Percentiles rank a stretch among this genome's conserved stretches.
These are phyloP conservation scores for Tragelaphus scriptus DNA, from an alignment of 2,113 vertebrate genomes.

Conservation along the genomic window DNA sequence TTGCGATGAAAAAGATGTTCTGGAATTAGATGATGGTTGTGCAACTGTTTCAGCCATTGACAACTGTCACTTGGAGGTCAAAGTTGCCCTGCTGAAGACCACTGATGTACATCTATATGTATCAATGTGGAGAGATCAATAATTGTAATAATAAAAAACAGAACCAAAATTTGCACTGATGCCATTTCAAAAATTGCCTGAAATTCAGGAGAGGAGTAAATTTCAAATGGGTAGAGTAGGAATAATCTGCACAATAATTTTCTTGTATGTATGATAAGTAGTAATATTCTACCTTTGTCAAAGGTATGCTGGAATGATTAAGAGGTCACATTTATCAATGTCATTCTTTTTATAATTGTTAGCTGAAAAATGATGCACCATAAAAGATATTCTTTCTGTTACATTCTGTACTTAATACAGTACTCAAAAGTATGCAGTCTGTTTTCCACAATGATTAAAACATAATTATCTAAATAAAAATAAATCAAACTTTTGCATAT, in stretches of 20 bases:
- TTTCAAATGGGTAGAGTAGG: not conserved
- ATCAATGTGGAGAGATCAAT: not conserved
- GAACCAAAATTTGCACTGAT: not conserved
- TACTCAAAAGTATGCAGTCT: conserved; percentile 43
- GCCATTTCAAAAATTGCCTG: not conserved
- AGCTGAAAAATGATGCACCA: not conserved
- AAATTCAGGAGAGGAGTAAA: not conserved
- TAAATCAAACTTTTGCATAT: conserved; percentile 58
- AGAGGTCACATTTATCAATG: conserved; percentile 7
- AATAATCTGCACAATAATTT: not conserved
- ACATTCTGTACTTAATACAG: conserved; percentile 28
- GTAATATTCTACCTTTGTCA: not conserved
- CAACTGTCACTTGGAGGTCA: not conserved
- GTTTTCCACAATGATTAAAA: conserved; percentile 54
- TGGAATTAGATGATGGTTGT: not conserved
- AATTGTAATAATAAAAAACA: not conserved
- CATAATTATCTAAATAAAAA: conserved; percentile 63
- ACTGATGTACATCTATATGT: not conserved
- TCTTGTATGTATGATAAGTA: not conserved
- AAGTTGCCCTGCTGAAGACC: not conserved
- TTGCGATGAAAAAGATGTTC: not conserved
- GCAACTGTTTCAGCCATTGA: not conserved
- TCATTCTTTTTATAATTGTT: conserved; percentile 32
- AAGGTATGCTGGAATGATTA: conserved; percentile 4
- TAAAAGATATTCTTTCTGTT: conserved; percentile 34